phyloP scores from a whole-genome alignment of 2,888 invertebrate genomes.

The Ophraella communa region DNA sequence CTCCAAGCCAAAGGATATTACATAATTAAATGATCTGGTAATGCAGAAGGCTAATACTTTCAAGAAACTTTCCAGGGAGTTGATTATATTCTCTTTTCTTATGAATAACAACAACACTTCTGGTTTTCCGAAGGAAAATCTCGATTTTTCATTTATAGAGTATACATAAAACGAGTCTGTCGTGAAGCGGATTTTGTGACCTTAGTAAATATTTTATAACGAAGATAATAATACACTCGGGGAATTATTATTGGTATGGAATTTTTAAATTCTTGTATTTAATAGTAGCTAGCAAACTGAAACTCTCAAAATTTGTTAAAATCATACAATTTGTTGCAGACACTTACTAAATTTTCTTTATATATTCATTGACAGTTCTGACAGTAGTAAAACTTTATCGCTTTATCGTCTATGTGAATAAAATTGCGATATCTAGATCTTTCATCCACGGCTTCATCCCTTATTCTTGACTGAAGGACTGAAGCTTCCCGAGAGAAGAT shows the following conservation, averaged over 20 bases:
- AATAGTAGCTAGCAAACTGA: background rate
- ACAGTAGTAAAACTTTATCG: too few species aligned
- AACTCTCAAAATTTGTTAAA: background rate
- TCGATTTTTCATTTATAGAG: slow-evolving; percentile 16
- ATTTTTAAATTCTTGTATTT: background rate
- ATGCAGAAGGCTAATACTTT: slow-evolving; percentile 3
- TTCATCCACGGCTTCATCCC: too few species aligned
- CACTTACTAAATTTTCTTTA: too few species aligned
- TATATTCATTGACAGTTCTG: too few species aligned
- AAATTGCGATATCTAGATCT: too few species aligned
- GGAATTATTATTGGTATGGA: slow-evolving; percentile 2
- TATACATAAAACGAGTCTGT: too few species aligned
- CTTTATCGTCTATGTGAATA: too few species aligned
- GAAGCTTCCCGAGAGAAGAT: too few species aligned
- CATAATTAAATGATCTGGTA: slow-evolving; percentile 19
- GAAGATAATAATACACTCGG: background rate
- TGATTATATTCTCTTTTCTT: slow-evolving; percentile 11
- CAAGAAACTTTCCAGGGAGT: slow-evolving; percentile 9
- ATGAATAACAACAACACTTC: slow-evolving; percentile 3
- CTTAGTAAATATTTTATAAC: slow-evolving; percentile 3
- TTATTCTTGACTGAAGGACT: too few species aligned
- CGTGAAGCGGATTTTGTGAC: slow-evolving; percentile 2
- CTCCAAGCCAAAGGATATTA: slow-evolving; percentile 13
- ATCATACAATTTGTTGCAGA: too few species aligned
- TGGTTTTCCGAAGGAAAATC: slow-evolving; percentile 12